phyloP scores from a whole-genome alignment of 2,888 invertebrate species.

The Xylota segnis region DNA sequence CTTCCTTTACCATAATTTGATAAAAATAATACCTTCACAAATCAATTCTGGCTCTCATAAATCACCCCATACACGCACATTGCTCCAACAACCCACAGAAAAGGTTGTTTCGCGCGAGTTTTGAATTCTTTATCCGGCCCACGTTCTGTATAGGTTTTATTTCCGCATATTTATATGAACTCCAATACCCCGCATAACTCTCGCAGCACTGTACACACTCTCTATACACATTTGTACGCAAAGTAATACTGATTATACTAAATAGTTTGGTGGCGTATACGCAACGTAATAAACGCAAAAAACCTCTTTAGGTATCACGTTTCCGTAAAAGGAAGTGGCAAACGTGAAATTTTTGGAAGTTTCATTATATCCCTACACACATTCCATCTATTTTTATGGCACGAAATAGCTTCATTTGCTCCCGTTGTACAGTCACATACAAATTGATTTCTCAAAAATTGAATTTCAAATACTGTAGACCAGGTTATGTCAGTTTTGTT shows the following conservation, averaged over 20 bases:
- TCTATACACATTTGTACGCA: background rate
- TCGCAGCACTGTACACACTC: background rate
- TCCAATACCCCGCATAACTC: background rate
- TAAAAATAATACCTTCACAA: conserved; percentile 11
- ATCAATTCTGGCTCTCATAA: conserved; percentile 19
- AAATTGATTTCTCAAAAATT: conserved; percentile 35
- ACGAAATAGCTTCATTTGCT: conserved; percentile 31
- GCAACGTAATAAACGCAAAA: conserved; percentile 22
- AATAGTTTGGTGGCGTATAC: conserved; percentile 28
- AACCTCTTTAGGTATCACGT: conserved; percentile 12
- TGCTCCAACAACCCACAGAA: background rate
- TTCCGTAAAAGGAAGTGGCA: conserved; percentile 20
- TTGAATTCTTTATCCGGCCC: conserved; percentile 24
- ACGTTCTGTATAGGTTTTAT: conserved; percentile 29
- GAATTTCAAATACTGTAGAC: conserved; percentile 22
- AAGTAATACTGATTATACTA: conserved; percentile 15
- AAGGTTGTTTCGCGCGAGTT: conserved; percentile 19
- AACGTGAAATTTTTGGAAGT: conserved; percentile 14
- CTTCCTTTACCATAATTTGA: conserved; percentile 19
- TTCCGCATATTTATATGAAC: conserved; percentile 35
- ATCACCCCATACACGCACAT: conserved; percentile 8
- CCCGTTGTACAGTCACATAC: background rate
- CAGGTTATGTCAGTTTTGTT: conserved; percentile 1
- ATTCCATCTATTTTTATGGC: conserved; percentile 29
- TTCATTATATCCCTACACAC: conserved; percentile 7